These are phyloP conservation scores for Pomacea canaliculata DNA, from an alignment of 2,888 invertebrate species.

Conservation along the genomic window DNA sequence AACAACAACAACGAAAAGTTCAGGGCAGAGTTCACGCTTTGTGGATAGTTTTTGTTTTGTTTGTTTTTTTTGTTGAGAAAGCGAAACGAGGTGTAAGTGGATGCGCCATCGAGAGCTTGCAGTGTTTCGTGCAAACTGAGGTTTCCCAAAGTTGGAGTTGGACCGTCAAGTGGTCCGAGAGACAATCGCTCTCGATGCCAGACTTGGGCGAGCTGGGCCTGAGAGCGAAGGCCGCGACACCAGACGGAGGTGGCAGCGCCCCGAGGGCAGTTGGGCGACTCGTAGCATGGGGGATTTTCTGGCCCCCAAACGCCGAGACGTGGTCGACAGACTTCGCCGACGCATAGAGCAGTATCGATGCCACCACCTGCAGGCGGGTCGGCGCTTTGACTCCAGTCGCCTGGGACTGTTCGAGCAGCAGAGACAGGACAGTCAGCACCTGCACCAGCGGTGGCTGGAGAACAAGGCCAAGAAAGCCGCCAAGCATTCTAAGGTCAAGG, in stretches of 20 bases:
- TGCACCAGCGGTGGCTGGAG: slow-evolving; percentile 91
- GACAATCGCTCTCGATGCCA: slow-evolving; percentile 16
- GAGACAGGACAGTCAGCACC: slow-evolving; percentile 84
- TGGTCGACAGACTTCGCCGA: slow-evolving; percentile 81
- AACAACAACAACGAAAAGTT: too few relatives aligned
- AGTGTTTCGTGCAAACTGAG: too few relatives aligned
- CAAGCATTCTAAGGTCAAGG: slow-evolving; percentile 44
- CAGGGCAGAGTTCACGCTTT: too few relatives aligned
- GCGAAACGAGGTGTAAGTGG: too few relatives aligned
- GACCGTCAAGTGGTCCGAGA: too few relatives aligned
- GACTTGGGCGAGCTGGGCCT: slow-evolving; percentile 2
- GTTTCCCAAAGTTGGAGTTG: too few relatives aligned
- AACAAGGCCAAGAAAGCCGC: slow-evolving; percentile 86
- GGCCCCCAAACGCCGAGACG: slow-evolving; percentile 74
- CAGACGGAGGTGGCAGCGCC: neutral
- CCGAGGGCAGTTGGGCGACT: neutral
- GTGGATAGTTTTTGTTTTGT: too few relatives aligned
- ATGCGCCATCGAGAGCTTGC: too few relatives aligned
- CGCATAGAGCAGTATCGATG: slow-evolving; percentile 89
- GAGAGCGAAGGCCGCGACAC: neutral
- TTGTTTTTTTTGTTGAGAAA: too few relatives aligned
- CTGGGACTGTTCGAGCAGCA: slow-evolving; percentile 89
- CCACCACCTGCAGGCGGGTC: slow-evolving; percentile 87
- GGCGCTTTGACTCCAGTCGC: slow-evolving; percentile 90
- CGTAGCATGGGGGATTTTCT: slow-evolving; percentile 71